Evolutionary conservation across 1,140 invertebrate species (phyloP).

Genomic region (Drosophila ogumai): DNA sequence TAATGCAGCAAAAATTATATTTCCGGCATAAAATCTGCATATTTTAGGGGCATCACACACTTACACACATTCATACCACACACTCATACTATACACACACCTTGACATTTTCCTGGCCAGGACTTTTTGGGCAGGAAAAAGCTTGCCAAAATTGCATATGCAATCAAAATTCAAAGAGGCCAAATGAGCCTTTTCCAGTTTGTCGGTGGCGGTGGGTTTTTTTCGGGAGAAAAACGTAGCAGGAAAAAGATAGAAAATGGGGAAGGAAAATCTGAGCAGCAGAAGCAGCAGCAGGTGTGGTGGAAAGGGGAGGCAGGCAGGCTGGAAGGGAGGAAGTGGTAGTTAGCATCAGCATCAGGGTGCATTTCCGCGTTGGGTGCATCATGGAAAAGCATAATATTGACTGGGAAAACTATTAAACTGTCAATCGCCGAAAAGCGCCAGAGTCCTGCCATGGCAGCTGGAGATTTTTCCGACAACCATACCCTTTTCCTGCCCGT

Average conservation of each 20-base stretch:
- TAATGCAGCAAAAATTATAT: conserved; percentile 75
- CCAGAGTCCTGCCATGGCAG: background rate
- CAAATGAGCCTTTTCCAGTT: conserved; percentile 65
- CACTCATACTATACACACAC: background rate
- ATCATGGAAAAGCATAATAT: conserved; percentile 73
- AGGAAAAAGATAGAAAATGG: background rate
- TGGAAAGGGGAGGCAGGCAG: too few relatives aligned
- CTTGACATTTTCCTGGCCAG: conserved; percentile 17
- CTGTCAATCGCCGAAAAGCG: conserved; percentile 65
- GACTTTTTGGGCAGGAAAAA: conserved; percentile 34
- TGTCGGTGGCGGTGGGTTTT: conserved; percentile 4
- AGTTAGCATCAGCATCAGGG: background rate
- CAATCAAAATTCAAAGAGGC: conserved; percentile 75
- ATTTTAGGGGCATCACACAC: conserved; percentile 46
- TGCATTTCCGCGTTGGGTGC: conserved; percentile 42
- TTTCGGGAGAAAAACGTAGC: background rate
- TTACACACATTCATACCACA: background rate
- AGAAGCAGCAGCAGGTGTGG: too few relatives aligned
- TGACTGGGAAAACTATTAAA: conserved; percentile 78
- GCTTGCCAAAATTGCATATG: conserved; percentile 67
- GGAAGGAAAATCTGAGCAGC: background rate
- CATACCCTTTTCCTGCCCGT: background rate
- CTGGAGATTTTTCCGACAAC: background rate
- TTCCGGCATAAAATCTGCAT: conserved; percentile 64
- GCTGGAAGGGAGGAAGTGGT: too few relatives aligned